Base-by-base conservation (phyloP, 2,888 invertebrate species). In the Xanthia togata region DNA sequence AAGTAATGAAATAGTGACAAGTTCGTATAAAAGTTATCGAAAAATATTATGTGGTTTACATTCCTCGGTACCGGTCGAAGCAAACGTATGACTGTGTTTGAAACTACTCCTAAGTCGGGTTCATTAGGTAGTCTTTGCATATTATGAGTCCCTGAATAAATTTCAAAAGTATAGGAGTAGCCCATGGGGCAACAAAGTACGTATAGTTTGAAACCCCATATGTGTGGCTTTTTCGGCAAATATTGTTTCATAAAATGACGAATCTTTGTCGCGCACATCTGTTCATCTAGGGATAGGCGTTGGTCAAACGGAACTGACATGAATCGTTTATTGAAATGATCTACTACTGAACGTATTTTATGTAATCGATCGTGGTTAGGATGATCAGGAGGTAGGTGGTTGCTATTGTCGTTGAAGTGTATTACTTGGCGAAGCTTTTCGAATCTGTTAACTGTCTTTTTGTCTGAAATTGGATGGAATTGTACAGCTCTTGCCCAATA, bases 261-360 rank as follows among this genome's bases (percentile, higher is more conserved):
- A 60, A 70, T 60, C 8, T 60, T 70, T 0, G 59, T 70, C 0
- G 70, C 5, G 60, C 70, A 73, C 73, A 67, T 73, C 47, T 57
- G 65, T 20, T 67, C 73, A 47, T 73, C 73, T 59, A 67, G 4
- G 11, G 59, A 73, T 2, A 65, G 73, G 41, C 73, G 57, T 47
- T 73, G 65, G 2, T 73, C 73, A 73, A 73, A 73, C 31, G 73
- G 73, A 35, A 68, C 73, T 59, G 73, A 50, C 4, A 68, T 73
- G 3, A 71, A 71, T 53, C 63, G 50, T 0, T 63, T 53, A 53
- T 63, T 71, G 50, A 89, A 78, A 76, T 89, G 71, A 75, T 87
- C 88, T 85, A 86, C 83, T 70, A 91, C 81, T 79, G 89, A 88
- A 86, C 90, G 86, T 85, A 89, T 81, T 87, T 90, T 89, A 85